These are phyloP conservation scores for Barbus barbus DNA, from an alignment of 2,113 vertebrate species.

Conservation along the genomic window DNA sequence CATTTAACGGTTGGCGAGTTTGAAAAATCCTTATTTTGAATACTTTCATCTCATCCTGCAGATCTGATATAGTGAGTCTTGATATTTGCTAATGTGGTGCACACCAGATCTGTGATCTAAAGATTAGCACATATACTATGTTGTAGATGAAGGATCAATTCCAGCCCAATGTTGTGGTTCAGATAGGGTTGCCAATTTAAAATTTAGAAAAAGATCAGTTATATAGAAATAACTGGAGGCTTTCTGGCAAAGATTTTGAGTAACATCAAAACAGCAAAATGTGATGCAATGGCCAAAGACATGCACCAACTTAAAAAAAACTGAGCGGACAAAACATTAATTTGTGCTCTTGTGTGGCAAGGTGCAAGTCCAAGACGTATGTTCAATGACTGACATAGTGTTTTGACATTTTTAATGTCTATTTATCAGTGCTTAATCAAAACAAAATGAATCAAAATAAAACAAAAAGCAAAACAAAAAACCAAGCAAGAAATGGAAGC, in stretches of 20 bases:
- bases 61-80: too few relatives aligned
- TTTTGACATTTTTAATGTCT: background rate
- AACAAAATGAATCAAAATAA: background rate
- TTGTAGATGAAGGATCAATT: background rate
- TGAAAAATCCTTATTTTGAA: background rate
- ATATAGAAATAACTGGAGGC: background rate
- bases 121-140: background rate
- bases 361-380: too few relatives aligned
- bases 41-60: background rate
- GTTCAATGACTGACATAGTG: too few relatives aligned
- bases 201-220: background rate
- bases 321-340: background rate
- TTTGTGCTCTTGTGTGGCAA: too few relatives aligned
- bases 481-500: too few relatives aligned
- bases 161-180: background rate
- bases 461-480: too few relatives aligned
- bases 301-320: background rate
- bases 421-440: background rate
- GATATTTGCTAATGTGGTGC: too few relatives aligned
- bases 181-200: background rate
- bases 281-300: background rate
- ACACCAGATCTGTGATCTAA: background rate
- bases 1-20: background rate
- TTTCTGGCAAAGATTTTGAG: background rate
- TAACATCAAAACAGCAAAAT: background rate